phyloP scores from a whole-genome alignment of 1,140 invertebrate species.

The Dendroctonus ponderosae region DNA sequence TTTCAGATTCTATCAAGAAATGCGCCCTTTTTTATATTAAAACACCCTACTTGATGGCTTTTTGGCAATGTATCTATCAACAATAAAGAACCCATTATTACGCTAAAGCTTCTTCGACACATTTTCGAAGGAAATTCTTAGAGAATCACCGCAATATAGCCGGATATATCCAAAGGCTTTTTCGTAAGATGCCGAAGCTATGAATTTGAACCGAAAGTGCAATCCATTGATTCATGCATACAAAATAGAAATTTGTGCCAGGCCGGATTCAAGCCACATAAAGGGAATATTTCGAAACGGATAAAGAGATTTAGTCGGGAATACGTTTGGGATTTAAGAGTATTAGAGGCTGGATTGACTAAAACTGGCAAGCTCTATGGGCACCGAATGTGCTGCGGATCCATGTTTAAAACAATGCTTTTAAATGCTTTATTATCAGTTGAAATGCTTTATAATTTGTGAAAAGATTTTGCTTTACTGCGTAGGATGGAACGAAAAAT shows the following conservation, averaged over 20 bases:
- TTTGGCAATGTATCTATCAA: not conserved
- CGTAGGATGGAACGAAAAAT: too few species aligned
- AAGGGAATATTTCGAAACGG: constrained; percentile 25
- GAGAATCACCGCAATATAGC: constrained; percentile 9
- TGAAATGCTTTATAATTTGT: too few species aligned
- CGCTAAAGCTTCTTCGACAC: not conserved
- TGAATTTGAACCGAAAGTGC: constrained; percentile 25
- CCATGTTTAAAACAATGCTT: too few species aligned
- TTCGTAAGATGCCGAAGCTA: constrained; percentile 25
- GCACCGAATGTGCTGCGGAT: too few species aligned
- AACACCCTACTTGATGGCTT: too few species aligned
- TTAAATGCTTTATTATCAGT: too few species aligned
- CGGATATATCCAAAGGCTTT: constrained; percentile 24
- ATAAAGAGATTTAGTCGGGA: constrained; percentile 20
- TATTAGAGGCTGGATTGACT: constrained; percentile 14
- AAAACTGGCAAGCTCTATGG: constrained; percentile 1
- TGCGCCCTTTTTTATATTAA: too few species aligned
- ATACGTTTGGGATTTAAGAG: constrained; percentile 15
- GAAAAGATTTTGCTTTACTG: too few species aligned
- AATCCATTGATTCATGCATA: constrained; percentile 32
- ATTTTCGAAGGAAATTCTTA: constrained; percentile 10
- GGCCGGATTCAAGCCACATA: constrained; percentile 23
- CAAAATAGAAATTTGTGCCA: constrained; percentile 31
- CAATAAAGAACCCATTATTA: not conserved
- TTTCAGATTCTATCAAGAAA: too few species aligned